A percentile compares a stretch with the other conserved stretches of the same genome.
phyloP scores from a whole-genome alignment of 2,797 vertebrate genomes.

The Chelidonichthys spinosus region DNA sequence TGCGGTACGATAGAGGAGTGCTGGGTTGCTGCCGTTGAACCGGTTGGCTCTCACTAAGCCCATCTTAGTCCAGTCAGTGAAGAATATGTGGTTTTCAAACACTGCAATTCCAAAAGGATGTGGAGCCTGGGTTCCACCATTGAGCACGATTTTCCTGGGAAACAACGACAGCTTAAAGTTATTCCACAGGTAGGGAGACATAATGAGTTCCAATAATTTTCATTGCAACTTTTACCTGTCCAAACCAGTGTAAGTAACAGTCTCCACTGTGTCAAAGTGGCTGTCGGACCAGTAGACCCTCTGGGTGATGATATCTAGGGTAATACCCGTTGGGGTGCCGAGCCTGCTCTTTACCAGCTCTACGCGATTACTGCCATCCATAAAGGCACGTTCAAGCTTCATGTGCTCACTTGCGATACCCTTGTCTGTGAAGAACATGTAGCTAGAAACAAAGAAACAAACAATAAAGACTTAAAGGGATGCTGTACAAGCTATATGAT shows the following conservation, averaged over 20 bases:
- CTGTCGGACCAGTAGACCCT: conserved; percentile 86
- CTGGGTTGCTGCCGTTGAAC: conserved; percentile 79
- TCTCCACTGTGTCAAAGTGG: conserved; percentile 84
- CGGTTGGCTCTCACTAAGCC: conserved; percentile 80
- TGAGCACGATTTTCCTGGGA: conserved; percentile 81
- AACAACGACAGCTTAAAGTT: neutral
- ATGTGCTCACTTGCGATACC: conserved; percentile 60
- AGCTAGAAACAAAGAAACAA: conserved; percentile 64
- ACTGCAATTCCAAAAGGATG: conserved; percentile 82
- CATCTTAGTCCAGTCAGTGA: conserved; percentile 86
- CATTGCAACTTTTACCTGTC: conserved; percentile 73
- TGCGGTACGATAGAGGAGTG: conserved; percentile 75
- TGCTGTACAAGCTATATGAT: neutral
- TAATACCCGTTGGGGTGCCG: conserved; percentile 78
- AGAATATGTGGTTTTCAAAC: conserved; percentile 85
- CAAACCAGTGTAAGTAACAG: conserved; percentile 81
- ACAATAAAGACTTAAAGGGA: neutral
- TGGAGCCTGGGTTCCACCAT: conserved; percentile 76
- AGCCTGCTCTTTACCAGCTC: conserved; percentile 79
- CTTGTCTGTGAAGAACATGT: conserved; percentile 86
- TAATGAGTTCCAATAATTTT: neutral
- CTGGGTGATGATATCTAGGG: conserved; percentile 78
- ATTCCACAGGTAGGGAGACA: neutral
- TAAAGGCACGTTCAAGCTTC: conserved; percentile 83
- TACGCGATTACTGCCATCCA: conserved; percentile 83